Conservation (phyloP, 2,888 invertebrate genomes). For the Hypselothyrea guttata region DNA sequence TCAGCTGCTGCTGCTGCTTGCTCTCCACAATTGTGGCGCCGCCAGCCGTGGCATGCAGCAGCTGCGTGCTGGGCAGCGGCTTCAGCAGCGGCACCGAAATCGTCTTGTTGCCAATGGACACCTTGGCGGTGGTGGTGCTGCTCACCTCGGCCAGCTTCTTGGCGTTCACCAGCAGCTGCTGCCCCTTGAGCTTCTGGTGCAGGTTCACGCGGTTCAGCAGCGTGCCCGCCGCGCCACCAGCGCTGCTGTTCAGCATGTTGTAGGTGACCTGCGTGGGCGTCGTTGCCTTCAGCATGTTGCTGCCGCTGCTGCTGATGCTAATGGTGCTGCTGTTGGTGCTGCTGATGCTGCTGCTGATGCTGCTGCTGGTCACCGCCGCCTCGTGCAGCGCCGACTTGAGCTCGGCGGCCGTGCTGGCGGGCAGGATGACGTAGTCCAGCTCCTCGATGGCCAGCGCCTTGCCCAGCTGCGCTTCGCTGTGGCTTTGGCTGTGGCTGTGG, state of each 20-base stretch:
- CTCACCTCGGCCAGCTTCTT: conserved; percentile 83
- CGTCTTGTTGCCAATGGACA: conserved; percentile 82
- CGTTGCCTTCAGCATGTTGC: not conserved
- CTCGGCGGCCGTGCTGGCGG: conserved; percentile 55
- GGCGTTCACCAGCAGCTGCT: conserved; percentile 69
- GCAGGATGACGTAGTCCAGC: conserved; percentile 58
- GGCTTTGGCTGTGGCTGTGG: conserved; percentile 20
- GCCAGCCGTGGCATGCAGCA: conserved; percentile 60
- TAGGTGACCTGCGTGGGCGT: conserved; percentile 24
- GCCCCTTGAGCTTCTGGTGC: conserved; percentile 65
- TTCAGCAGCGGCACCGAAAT: conserved; percentile 82
- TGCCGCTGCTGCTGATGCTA: conserved; percentile 12
- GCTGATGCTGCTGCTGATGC: conserved; percentile 12
- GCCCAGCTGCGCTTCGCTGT: conserved; percentile 17
- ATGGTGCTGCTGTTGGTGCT: conserved; percentile 5
- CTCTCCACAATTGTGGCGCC: conserved; percentile 68
- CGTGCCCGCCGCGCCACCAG: conserved; percentile 26
- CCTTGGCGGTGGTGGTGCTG: conserved; percentile 84
- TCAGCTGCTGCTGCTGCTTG: conserved; percentile 50
- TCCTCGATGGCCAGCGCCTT: conserved; percentile 52
- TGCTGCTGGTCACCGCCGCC: conserved; percentile 27
- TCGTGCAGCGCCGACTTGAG: conserved; percentile 38
- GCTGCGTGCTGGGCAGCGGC: conserved; percentile 65
- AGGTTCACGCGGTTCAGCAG: conserved; percentile 61
- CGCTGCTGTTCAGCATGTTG: conserved; percentile 55